Evolutionary conservation across 2,888 invertebrate species (phyloP).

Genomic region (Oscheius sp.): DNA sequence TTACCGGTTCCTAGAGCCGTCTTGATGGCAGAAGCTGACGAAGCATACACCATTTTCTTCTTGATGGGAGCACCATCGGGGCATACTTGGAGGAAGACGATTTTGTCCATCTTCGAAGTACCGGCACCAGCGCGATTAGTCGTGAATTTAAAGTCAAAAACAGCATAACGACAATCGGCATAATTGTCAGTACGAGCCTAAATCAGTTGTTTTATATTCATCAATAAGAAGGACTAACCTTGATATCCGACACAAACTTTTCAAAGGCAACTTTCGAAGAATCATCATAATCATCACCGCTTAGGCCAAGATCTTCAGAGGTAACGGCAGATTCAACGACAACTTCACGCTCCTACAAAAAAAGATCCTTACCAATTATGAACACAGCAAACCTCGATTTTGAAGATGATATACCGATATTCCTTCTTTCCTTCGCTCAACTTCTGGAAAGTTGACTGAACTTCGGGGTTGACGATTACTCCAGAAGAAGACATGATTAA

Average conservation of each 20-base stretch:
- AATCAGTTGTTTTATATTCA: constrained; percentile 9
- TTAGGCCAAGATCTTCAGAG: constrained; percentile 62
- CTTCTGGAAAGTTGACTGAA: constrained; percentile 72
- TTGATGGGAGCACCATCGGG: constrained; percentile 94
- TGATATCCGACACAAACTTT: constrained; percentile 90
- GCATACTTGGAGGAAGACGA: constrained; percentile 98
- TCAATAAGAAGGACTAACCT: constrained; percentile 76
- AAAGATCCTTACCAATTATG: not conserved
- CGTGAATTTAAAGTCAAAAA: constrained; percentile 96
- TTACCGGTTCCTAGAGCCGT: constrained; percentile 83
- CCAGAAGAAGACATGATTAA: constrained; percentile 64
- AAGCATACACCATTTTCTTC: constrained; percentile 86
- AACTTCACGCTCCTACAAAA: constrained; percentile 70
- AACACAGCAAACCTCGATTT: constrained; percentile 64
- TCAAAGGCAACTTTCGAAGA: constrained; percentile 83
- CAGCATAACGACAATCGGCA: constrained; percentile 92
- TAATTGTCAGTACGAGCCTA: constrained; percentile 80
- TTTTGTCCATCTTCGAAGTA: constrained; percentile 93
- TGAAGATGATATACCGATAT: constrained; percentile 73
- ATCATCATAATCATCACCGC: constrained; percentile 71
- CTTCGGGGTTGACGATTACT: constrained; percentile 72
- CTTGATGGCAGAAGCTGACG: constrained; percentile 97
- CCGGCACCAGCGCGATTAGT: constrained; percentile 88
- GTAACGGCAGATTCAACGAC: constrained; percentile 71
- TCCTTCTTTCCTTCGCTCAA: constrained; percentile 72